These are phyloP conservation scores for Parazoanthus darwini DNA, from an alignment of 92 coral and sea anemone species.

Conservation along the genomic window DNA sequence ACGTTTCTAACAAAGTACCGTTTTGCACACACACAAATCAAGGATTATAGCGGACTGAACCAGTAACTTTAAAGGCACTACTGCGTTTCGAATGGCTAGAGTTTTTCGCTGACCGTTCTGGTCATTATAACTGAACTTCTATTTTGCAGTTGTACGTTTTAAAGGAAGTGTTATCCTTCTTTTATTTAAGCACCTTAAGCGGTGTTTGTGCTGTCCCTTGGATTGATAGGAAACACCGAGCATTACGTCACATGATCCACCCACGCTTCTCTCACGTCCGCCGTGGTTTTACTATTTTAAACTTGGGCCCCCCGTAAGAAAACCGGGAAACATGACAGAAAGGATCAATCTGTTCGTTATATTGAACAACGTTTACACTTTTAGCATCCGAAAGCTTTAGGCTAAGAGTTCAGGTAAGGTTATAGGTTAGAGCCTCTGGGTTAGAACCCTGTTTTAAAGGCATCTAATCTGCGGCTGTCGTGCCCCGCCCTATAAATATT, in stretches of 20 bases:
- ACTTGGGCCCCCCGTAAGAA: constrained; percentile 18
- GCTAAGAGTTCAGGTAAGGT: not conserved
- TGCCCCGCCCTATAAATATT: no score
- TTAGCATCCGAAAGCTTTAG: not conserved
- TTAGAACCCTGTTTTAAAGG: no score
- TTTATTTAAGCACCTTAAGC: constrained; percentile 7
- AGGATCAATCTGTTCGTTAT: not conserved
- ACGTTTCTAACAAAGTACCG: not conserved
- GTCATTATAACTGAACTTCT: constrained; percentile 1
- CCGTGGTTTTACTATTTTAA: constrained; percentile 8
- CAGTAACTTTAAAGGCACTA: not conserved
- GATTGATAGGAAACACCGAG: not conserved
- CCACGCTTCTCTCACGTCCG: constrained; percentile 1
- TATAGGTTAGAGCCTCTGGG: no score
- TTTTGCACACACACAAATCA: not conserved
- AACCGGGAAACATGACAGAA: constrained; percentile 3
- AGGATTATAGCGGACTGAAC: not conserved
- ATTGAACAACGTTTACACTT: not conserved
- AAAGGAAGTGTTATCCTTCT: not conserved
- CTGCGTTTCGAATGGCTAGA: not conserved
- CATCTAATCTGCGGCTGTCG: no score
- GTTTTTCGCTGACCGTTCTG: not conserved
- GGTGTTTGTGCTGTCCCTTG: constrained; percentile 1
- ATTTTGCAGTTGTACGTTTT: not conserved
- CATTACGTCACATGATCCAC: constrained; percentile 1